These are phyloP conservation scores for Lochmaea crataegi DNA, from an alignment of 2,888 invertebrate species.

Conservation along the genomic window DNA sequence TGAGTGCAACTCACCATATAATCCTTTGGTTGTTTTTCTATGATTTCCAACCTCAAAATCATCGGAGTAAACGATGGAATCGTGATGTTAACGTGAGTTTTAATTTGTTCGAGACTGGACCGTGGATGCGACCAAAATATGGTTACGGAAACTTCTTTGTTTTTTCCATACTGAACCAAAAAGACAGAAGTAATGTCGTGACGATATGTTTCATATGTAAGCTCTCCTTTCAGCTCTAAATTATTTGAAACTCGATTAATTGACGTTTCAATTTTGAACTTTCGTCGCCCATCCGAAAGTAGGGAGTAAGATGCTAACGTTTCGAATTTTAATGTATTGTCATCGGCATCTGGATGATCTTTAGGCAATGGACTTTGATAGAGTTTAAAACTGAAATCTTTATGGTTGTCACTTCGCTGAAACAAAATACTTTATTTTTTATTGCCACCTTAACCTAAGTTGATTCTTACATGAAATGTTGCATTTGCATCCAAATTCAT, in stretches of 20 bases:
- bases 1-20: conserved; percentile 71
- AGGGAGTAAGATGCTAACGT: conserved; percentile 67
- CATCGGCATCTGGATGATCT: conserved; percentile 64
- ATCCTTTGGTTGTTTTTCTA: conserved; percentile 75
- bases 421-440: conserved; percentile 42
- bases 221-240: conserved; percentile 72
- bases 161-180: conserved; percentile 69
- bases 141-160: conserved; percentile 70
- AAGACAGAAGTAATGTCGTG: conserved; percentile 68
- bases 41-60: conserved; percentile 72
- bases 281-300: conserved; percentile 68
- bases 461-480: conserved; percentile 71
- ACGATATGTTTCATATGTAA: conserved; percentile 68
- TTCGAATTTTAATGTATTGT: conserved; percentile 72
- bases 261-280: conserved; percentile 71
- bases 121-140: conserved; percentile 74
- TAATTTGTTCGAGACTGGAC: conserved; percentile 74
- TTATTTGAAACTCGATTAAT: conserved; percentile 75
- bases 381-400: conserved; percentile 78
- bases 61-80: conserved; percentile 81
- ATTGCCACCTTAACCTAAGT: too few relatives aligned
- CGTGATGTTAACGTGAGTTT: conserved; percentile 78
- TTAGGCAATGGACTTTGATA: conserved; percentile 73
- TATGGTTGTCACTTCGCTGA: conserved; percentile 77
- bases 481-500: conserved; percentile 76